Evolutionary conservation across 2,888 invertebrate genomes (phyloP), one percentile per base, ranked within the genome.

Genomic region (Melipona beecheii): DNA sequence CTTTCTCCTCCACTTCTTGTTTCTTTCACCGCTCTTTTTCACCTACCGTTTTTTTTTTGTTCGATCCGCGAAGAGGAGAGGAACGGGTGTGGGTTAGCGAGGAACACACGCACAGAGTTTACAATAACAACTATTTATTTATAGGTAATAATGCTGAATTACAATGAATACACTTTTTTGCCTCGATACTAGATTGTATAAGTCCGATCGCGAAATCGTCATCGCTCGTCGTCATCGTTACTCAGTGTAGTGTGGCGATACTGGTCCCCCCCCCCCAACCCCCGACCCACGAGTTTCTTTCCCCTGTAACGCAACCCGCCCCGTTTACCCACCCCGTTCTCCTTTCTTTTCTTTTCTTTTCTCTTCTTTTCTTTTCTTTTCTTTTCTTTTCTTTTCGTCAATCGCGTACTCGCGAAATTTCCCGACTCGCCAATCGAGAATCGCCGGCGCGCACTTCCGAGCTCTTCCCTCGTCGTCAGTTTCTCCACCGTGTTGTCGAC

Each of bases 71-170:
- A n/a, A n/a, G 27, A 13, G 43, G 27, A 11, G 0, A 17, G 17
- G 15, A 21, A 62, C 9, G 21, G 31, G 52, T 49, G 43, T 3
- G 24, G 65, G 19, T 24, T 17, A 60, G 19, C 2, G 17, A 50
- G 19, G 19, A 1, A 19, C 13, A 21, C 24, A 52, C 17, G 11
- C 43, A 17, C 13, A 50, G 31, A 64, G 21, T 58, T 72, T 94
- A 94, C 94, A 94, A 94, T 94, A 94, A 94, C 94, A 94, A 94
- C 94, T 94, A 94, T 94, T 94, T 94, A 94, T 94, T 94, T 93
- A 94, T 94, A 94, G 92, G 93, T 94, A 94, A 93, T 94, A 94
- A 94, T 94, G 94, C 93, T 94, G 94, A 94, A 94, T 94, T 94
- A 94, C 94, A 94, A 89, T 94, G 94, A 94, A 93, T 94, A 94